These are phyloP conservation scores for Petrosia ficiformis DNA, from an alignment of 37 sponge, comb jelly and placozoan species.

Conservation along the genomic window DNA sequence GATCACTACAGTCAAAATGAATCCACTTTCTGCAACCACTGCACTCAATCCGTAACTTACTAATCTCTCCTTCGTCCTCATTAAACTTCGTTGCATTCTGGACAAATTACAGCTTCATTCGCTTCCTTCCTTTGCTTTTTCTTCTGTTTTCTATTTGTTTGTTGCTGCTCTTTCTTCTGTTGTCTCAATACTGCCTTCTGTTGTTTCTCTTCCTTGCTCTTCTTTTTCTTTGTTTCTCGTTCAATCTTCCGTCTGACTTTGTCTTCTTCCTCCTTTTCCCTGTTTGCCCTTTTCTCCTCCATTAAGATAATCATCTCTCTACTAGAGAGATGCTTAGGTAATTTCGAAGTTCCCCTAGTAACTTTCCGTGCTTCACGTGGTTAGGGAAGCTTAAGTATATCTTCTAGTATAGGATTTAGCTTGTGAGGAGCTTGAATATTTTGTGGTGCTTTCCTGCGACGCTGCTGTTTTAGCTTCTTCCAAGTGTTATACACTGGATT, in stretches of 20 bases:
- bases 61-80: neutral
- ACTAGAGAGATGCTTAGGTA: neutral
- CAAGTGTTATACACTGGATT: constrained; percentile 29
- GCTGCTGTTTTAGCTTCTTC: constrained; percentile 19
- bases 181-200: neutral
- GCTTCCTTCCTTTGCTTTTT: no score
- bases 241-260: neutral
- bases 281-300: neutral
- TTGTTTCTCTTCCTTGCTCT: neutral
- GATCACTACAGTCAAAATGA: neutral
- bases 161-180: neutral
- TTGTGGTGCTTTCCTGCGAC: neutral
- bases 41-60: neutral
- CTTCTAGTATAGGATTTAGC: neutral
- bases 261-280: neutral
- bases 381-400: neutral
- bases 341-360: neutral
- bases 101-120: no score
- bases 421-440: neutral
- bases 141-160: neutral
- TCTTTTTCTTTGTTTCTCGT: neutral
- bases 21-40: neutral
- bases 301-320: neutral
- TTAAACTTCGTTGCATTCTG: neutral
- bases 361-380: neutral